These are phyloP conservation scores for Pelagia noctiluca DNA, from an alignment of 30 jellyfish, hydroid and myxozoan genomes.

Conservation along the genomic window DNA sequence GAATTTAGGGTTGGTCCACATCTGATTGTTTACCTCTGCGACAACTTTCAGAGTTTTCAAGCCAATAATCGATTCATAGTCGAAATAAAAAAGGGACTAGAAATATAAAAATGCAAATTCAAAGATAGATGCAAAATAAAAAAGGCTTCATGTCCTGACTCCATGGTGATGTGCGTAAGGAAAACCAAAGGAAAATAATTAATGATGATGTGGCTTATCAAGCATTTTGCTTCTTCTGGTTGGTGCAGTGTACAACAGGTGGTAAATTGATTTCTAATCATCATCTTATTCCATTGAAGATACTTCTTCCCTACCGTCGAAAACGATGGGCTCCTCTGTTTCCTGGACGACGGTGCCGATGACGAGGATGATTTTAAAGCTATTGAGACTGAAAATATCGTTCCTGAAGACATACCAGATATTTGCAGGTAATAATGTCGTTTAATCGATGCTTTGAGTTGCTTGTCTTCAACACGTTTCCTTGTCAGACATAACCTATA, in stretches of 20 bases:
- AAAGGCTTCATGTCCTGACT: background rate
- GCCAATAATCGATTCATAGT: too few relatives aligned
- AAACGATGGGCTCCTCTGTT: constrained; percentile 79
- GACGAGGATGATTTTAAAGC: constrained; percentile 47
- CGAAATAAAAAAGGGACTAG: too few relatives aligned
- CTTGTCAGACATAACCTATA: too few relatives aligned
- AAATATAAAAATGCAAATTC: background rate
- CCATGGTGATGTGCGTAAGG: background rate
- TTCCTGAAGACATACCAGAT: constrained; percentile 65
- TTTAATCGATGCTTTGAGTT: too few relatives aligned
- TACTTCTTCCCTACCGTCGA: constrained; percentile 77
- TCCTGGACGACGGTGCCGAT: constrained; percentile 73
- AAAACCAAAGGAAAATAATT: background rate
- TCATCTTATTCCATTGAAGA: constrained; percentile 18
- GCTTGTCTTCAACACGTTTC: too few relatives aligned
- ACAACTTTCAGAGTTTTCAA: too few relatives aligned
- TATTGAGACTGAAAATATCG: constrained; percentile 34
- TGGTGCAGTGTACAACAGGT: too few relatives aligned
- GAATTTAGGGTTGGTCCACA: too few relatives aligned
- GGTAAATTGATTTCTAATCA: background rate
- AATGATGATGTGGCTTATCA: background rate
- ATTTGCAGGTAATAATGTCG: background rate
- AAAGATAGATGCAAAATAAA: background rate
- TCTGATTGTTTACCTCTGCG: too few relatives aligned
- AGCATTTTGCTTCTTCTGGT: too few relatives aligned